Evolutionary conservation across 2,797 vertebrate species (phyloP).

Genomic region (Spizella passerina): DNA sequence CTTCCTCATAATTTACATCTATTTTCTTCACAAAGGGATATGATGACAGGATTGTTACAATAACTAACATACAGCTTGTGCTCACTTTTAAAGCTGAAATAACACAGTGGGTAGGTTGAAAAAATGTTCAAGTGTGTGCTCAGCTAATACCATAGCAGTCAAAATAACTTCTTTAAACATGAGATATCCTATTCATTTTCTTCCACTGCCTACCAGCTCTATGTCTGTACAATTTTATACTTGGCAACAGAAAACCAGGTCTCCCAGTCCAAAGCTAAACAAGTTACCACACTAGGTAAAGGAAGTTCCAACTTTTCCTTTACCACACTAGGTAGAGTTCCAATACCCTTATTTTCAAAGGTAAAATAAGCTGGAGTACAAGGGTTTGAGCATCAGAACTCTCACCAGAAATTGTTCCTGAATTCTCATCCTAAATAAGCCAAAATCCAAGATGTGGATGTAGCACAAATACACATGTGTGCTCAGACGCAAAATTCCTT

Average conservation of each 20-base stretch:
- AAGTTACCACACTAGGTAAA: not conserved
- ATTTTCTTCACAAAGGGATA: not conserved
- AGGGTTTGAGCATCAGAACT: not conserved
- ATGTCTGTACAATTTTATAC: not conserved
- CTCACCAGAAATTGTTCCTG: not conserved
- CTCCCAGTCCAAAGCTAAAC: not conserved
- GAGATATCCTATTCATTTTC: not conserved
- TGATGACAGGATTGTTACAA: not conserved
- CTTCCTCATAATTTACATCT: not conserved
- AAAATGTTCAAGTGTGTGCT: not conserved
- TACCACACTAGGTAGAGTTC: not conserved
- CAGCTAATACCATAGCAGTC: not conserved
- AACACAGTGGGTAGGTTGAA: not conserved
- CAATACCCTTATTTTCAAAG: not conserved
- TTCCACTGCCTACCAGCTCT: not conserved
- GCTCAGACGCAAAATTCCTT: not conserved
- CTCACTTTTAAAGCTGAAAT: not conserved
- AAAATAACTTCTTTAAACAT: not conserved
- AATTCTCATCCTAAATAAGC: not conserved
- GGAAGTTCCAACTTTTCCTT: not conserved
- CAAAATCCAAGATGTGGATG: not conserved
- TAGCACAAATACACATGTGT: fast-evolving
- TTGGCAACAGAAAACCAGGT: not conserved
- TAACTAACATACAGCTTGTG: not conserved
- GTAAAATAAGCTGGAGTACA: not conserved